phyloP scores from a whole-genome alignment of 2,797 vertebrate species.

The Periophthalmus magnuspinnatus region DNA sequence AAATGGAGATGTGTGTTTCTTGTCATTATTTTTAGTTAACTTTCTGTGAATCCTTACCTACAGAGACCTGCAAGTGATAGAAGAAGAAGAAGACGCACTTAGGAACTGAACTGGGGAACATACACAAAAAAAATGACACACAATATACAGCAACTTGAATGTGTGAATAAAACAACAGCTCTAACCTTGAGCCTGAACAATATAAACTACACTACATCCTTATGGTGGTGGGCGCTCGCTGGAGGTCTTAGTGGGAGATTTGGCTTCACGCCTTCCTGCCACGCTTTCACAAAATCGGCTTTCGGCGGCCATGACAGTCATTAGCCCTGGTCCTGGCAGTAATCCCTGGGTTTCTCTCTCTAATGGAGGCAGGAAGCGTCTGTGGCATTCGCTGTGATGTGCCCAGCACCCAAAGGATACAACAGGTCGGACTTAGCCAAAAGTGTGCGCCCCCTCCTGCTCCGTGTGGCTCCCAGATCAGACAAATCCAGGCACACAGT shows the following conservation, averaged over 20 bases:
- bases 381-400: conserved; percentile 53
- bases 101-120: not conserved
- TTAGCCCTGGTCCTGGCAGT: conserved; percentile 79
- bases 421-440: conserved; percentile 34
- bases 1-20: too few species aligned
- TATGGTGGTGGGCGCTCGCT: conserved; percentile 64
- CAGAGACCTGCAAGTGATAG: too few species aligned
- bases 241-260: conserved; percentile 78
- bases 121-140: not conserved
- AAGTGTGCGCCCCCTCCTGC: conserved; percentile 35
- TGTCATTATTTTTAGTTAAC: too few species aligned
- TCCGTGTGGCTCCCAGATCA: conserved; percentile 17
- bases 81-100: not conserved
- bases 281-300: conserved; percentile 80
- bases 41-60: too few species aligned
- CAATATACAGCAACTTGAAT: not conserved
- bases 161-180: not conserved
- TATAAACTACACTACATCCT: conserved; percentile 38
- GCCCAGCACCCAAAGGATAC: conserved; percentile 51
- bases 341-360: conserved; percentile 78
- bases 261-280: conserved; percentile 77
- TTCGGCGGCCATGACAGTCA: conserved; percentile 79
- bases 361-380: conserved; percentile 73
- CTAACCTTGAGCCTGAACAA: conserved; percentile 43
- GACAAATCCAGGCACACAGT: conserved; percentile 8